Evolutionary conservation across 2,113 vertebrate genomes (phyloP).

Genomic region (Anarrhichthys ocellatus): DNA sequence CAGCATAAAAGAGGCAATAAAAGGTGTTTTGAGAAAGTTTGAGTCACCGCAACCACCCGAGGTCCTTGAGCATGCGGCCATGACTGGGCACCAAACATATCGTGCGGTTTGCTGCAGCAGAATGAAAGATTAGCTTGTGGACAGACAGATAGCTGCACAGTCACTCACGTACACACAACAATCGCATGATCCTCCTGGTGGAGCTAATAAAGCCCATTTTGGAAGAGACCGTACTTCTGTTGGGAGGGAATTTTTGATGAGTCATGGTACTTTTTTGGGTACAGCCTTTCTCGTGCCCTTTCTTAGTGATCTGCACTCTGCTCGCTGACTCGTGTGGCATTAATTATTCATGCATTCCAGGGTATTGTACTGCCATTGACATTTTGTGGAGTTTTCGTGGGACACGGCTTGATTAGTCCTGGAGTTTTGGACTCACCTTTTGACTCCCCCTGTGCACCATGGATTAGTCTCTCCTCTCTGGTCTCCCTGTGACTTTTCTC

Average conservation of each 20-base stretch:
- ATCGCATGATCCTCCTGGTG: too few relatives aligned
- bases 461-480: conserved; percentile 51
- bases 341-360: conserved; percentile 69
- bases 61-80: too few relatives aligned
- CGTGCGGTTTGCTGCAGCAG: too few relatives aligned
- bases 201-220: neutral
- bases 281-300: conserved; percentile 65
- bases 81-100: too few relatives aligned
- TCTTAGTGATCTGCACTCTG: conserved; percentile 54
- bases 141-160: too few relatives aligned
- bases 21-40: too few relatives aligned
- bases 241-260: conserved; percentile 31
- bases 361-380: conserved; percentile 61
- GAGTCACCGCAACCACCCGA: too few relatives aligned
- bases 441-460: conserved; percentile 13
- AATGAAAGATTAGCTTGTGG: too few relatives aligned
- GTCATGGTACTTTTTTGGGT: conserved; percentile 12
- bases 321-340: conserved; percentile 54
- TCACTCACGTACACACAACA: too few relatives aligned
- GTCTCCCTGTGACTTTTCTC: conserved; percentile 66
- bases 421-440: conserved; percentile 49
- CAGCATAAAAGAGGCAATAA: too few relatives aligned
- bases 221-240: neutral
- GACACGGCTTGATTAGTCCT: conserved; percentile 62
- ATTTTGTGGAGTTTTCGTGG: conserved; percentile 56